A percentile compares a stretch with the other conserved stretches of the same genome.
phyloP scores from a whole-genome alignment of 1,140 invertebrate genomes.

The Coboldia fuscipes region DNA sequence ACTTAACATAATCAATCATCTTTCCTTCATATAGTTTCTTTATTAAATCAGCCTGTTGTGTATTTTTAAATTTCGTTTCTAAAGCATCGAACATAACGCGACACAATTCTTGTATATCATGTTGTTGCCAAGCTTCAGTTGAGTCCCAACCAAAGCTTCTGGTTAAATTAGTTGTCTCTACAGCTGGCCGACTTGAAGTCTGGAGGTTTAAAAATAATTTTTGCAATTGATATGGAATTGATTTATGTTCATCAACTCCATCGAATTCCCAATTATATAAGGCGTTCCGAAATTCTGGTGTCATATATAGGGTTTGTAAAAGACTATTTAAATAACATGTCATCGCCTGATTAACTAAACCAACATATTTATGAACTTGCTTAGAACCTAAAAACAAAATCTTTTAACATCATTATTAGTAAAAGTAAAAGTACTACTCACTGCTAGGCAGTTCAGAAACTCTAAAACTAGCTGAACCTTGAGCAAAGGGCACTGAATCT shows the following conservation, averaged over 20 bases:
- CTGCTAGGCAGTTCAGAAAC: too few species aligned
- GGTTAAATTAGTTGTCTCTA: slow-evolving; percentile 77
- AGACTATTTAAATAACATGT: slow-evolving; percentile 86
- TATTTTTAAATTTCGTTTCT: slow-evolving; percentile 68
- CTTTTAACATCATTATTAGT: not conserved
- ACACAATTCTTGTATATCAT: slow-evolving; percentile 82
- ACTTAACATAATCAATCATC: slow-evolving; percentile 84
- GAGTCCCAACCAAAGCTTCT: slow-evolving; percentile 83
- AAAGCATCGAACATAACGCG: slow-evolving; percentile 84
- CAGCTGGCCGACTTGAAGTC: slow-evolving; percentile 48
- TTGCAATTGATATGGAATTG: slow-evolving; percentile 74
- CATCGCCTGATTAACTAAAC: slow-evolving; percentile 85
- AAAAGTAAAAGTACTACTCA: too few species aligned
- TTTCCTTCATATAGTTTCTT: slow-evolving; percentile 50
- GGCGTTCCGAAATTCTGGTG: slow-evolving; percentile 84
- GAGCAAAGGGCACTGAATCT: too few species aligned
- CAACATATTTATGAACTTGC: slow-evolving; percentile 40
- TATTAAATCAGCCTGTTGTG: slow-evolving; percentile 64
- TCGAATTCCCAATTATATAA: slow-evolving; percentile 75
- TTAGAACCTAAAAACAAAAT: slow-evolving; percentile 5
- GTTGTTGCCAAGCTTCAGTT: slow-evolving; percentile 79
- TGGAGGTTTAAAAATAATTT: slow-evolving; percentile 67
- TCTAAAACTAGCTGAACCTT: too few species aligned
- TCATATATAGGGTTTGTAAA: slow-evolving; percentile 79
- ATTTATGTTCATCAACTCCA: slow-evolving; percentile 40